These are phyloP conservation scores for Gallinago jamesoni DNA, from an alignment of 2,113 vertebrate genomes.

Conservation along the genomic window DNA sequence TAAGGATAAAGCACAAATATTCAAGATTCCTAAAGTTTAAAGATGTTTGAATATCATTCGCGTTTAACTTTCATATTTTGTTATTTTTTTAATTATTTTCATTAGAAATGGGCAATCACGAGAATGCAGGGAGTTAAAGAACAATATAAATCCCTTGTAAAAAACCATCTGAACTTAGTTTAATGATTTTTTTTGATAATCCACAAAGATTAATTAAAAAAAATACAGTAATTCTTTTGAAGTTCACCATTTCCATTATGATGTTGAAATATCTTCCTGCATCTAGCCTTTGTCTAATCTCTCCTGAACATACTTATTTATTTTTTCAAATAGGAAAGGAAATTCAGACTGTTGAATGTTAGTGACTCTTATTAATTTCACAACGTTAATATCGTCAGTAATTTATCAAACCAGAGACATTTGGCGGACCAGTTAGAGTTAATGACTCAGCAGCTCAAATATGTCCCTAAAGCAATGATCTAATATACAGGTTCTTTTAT, in stretches of 20 bases:
- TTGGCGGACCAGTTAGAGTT: background rate
- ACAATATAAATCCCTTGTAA: background rate
- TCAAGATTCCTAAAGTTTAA: background rate
- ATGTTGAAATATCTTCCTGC: conserved; percentile 22
- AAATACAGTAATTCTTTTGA: conserved; percentile 29
- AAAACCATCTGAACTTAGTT: background rate
- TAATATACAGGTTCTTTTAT: conserved; percentile 41
- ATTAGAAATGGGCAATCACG: background rate
- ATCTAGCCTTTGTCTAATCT: conserved; percentile 37
- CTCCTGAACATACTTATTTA: background rate
- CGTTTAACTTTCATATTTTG: background rate
- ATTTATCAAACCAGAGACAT: conserved; percentile 39
- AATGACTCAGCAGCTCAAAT: conserved; percentile 37
- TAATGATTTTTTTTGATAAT: background rate
- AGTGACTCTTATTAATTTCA: conserved; percentile 6
- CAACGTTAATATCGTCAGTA: background rate
- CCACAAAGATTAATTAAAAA: background rate
- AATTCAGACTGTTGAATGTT: conserved; percentile 12
- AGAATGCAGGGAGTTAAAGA: background rate
- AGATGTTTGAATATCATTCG: background rate
- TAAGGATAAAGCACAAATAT: background rate
- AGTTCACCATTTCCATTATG: conserved; percentile 31
- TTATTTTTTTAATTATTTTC: background rate
- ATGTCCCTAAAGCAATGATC: conserved; percentile 48
- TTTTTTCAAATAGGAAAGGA: conserved; percentile 44